Conservation (phyloP, 2,113 vertebrate species). For the Trematocara zebra region DNA sequence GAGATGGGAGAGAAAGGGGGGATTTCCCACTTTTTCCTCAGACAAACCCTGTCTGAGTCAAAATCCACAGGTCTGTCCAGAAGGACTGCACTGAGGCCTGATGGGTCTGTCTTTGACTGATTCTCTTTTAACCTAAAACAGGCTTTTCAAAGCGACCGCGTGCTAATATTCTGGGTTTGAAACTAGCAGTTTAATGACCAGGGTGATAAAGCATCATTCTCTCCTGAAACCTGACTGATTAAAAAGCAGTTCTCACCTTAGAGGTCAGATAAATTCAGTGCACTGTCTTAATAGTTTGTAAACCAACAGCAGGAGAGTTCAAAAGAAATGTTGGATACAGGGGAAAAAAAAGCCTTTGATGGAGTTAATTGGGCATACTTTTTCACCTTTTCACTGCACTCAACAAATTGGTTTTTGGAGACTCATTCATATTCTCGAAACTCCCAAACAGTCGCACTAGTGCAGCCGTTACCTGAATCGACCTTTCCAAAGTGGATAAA, state of each 20-base stretch:
- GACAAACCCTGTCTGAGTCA: slow-evolving; percentile 16
- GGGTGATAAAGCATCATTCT: not conserved
- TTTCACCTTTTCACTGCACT: not conserved
- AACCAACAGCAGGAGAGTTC: not conserved
- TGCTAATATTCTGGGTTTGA: not conserved
- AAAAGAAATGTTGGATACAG: not conserved
- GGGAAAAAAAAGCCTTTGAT: not conserved
- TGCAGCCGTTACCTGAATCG: not conserved
- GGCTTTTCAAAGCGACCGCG: not conserved
- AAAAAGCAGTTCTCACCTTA: not conserved
- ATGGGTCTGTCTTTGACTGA: not conserved
- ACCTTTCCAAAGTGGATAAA: not conserved
- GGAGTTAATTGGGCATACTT: not conserved
- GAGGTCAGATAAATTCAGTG: not conserved
- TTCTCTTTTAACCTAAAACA: slow-evolving; percentile 6
- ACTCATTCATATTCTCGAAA: not conserved
- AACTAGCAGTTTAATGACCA: not conserved
- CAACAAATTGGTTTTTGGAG: not conserved
- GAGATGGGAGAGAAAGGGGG: slow-evolving; percentile 3
- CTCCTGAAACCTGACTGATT: not conserved
- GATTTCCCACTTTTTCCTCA: slow-evolving; percentile 48
- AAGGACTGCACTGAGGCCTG: not conserved
- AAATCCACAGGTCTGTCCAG: not conserved
- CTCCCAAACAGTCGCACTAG: not conserved
- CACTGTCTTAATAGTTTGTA: not conserved